Conservation (phyloP, 2,113 vertebrate species). For the Zapornia atra region DNA sequence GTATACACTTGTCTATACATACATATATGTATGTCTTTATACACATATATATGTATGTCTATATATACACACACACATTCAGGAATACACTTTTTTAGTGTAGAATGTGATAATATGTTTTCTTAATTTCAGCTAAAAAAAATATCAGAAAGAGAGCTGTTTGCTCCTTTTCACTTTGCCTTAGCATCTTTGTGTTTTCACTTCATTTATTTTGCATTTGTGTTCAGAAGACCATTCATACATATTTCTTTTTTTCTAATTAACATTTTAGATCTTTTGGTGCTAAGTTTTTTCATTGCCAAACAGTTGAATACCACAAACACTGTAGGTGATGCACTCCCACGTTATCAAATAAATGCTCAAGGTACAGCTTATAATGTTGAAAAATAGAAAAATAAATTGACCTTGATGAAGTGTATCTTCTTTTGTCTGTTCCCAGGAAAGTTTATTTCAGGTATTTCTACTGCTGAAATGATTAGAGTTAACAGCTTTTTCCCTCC, state of each 20-base stretch:
- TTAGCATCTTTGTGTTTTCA: neutral
- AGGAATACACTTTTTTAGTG: neutral
- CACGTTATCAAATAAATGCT: slow-evolving; percentile 76
- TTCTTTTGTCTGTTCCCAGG: slow-evolving; percentile 84
- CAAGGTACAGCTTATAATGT: slow-evolving; percentile 80
- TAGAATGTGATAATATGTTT: neutral
- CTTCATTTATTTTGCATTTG: neutral
- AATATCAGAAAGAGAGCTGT: neutral
- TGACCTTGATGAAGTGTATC: slow-evolving; percentile 88
- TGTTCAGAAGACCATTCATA: neutral
- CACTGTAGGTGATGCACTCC: slow-evolving; percentile 27
- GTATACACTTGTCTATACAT: neutral
- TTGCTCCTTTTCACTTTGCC: neutral
- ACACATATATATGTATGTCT: too few species aligned
- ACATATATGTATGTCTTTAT: neutral
- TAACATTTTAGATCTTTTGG: neutral
- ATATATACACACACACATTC: too few species aligned
- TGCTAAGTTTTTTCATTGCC: slow-evolving; percentile 27
- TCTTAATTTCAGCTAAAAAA: neutral
- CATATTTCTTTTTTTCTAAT: slow-evolving; percentile 39
- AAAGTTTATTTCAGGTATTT: slow-evolving; percentile 86
- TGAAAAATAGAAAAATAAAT: slow-evolving; percentile 88
- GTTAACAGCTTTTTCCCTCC: slow-evolving; percentile 83
- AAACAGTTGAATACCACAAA: slow-evolving; percentile 11
- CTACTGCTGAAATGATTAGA: slow-evolving; percentile 84